A percentile compares a stretch with the other conserved stretches of the same genome.
Conservation (phyloP, 2,888 invertebrate genomes). For the Thelaira solivaga region DNA sequence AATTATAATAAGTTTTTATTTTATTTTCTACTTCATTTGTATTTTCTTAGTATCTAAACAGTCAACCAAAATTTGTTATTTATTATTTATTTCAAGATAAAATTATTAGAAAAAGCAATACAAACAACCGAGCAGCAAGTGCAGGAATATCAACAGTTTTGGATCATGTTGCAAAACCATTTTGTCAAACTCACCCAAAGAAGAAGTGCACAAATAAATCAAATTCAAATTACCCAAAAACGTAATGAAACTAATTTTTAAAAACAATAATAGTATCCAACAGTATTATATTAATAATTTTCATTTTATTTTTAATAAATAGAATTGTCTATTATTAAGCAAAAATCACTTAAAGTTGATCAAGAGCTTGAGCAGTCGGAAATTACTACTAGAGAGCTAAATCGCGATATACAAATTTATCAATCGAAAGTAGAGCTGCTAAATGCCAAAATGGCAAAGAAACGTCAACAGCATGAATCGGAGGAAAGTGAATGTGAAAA, state of each 20-base stretch:
- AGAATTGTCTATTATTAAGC: slow-evolving; percentile 81
- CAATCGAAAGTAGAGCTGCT: slow-evolving; percentile 81
- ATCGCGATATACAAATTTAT: slow-evolving; percentile 80
- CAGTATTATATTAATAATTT: too few species aligned
- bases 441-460: slow-evolving; percentile 80
- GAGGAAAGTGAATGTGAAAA: slow-evolving; percentile 80
- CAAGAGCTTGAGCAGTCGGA: slow-evolving; percentile 81
- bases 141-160: slow-evolving; percentile 83
- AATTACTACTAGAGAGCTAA: slow-evolving; percentile 79
- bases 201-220: slow-evolving; percentile 82
- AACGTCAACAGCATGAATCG: slow-evolving; percentile 78
- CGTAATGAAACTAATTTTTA: slow-evolving; percentile 77
- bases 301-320: slow-evolving; percentile 24
- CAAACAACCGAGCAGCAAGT: slow-evolving; percentile 81
- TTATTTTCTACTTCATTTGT: too few species aligned
- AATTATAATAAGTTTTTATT: too few species aligned
- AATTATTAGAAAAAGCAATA: slow-evolving; percentile 82
- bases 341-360: slow-evolving; percentile 85
- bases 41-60: background rate
- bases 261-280: too few species aligned
- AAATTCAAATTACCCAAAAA: slow-evolving; percentile 84
- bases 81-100: slow-evolving; percentile 76
- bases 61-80: background rate
- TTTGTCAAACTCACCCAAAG: slow-evolving; percentile 84
- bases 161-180: slow-evolving; percentile 87